Evolutionary conservation across 2,113 vertebrate species (phyloP).

Genomic region (Microtus ochrogaster): DNA sequence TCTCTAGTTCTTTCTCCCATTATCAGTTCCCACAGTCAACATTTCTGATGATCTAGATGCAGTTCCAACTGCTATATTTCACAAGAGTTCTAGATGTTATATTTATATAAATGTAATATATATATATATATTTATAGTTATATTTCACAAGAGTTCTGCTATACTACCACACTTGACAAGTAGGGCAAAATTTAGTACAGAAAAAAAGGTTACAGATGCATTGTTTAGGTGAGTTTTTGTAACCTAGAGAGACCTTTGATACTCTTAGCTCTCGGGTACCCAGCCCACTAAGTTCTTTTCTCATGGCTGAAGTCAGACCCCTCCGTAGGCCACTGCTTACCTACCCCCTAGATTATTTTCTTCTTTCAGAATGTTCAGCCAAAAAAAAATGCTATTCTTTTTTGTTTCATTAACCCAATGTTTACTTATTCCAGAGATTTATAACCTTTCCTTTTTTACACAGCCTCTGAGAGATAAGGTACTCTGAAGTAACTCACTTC

Average conservation of each 20-base stretch:
- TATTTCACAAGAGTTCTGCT: too few species aligned
- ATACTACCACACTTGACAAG: not conserved
- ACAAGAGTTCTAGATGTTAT: too few species aligned
- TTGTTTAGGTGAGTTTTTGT: not conserved
- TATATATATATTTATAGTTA: too few species aligned
- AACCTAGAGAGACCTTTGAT: not conserved
- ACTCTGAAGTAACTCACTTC: not conserved
- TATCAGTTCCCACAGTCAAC: not conserved
- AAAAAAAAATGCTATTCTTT: not conserved
- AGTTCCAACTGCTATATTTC: too few species aligned
- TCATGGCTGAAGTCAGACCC: accelerated
- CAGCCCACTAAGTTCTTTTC: too few species aligned
- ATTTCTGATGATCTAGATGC: too few species aligned
- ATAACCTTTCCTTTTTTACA: not conserved
- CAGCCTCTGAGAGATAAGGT: not conserved
- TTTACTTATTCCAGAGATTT: not conserved
- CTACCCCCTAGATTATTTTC: not conserved
- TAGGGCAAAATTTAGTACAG: not conserved
- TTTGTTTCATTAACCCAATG: too few species aligned
- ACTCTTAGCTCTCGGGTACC: not conserved
- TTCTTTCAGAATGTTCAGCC: not conserved
- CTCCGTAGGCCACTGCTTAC: not conserved
- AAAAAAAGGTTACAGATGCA: not conserved
- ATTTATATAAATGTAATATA: too few species aligned
- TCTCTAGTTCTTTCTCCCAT: not conserved